Evolutionary conservation across 2,797 vertebrate species (phyloP).

Genomic region (Tokudaia muenninki): DNA sequence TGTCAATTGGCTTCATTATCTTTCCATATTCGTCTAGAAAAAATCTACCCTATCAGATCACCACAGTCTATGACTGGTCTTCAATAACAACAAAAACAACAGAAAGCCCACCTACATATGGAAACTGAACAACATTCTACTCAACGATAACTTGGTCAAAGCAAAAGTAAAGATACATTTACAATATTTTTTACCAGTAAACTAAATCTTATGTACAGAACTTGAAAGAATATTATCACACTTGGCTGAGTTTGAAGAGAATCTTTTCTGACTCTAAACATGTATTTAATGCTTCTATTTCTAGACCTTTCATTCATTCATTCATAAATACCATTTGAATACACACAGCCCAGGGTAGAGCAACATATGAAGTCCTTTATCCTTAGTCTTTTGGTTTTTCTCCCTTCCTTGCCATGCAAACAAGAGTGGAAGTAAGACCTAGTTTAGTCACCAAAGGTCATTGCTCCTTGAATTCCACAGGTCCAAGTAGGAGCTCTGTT

Average conservation of each 20-base stretch:
- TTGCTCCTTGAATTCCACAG: not conserved
- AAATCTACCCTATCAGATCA: not conserved
- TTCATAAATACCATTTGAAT: not conserved
- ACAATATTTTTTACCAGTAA: slow-evolving; percentile 13
- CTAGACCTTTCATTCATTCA: not conserved
- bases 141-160: too few species aligned
- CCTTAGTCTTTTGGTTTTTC: not conserved
- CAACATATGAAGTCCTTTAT: not conserved
- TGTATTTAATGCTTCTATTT: slow-evolving; percentile 39
- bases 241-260: not conserved
- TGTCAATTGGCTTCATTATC: not conserved
- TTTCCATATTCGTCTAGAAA: slow-evolving; percentile 9
- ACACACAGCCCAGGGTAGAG: not conserved
- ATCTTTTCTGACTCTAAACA: slow-evolving; percentile 7
- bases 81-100: too few species aligned
- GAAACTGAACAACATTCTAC: too few species aligned
- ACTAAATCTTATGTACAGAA: slow-evolving; percentile 3
- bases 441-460: not conserved
- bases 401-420: not conserved
- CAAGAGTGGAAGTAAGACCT: not conserved
- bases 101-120: too few species aligned
- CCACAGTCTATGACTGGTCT: too few species aligned
- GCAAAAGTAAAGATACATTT: not conserved
- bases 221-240: not conserved
- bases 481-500: not conserved